Base-by-base conservation (phyloP, 35 echinoderm and acorn worm species). In the Lytechinus variegatus region DNA sequence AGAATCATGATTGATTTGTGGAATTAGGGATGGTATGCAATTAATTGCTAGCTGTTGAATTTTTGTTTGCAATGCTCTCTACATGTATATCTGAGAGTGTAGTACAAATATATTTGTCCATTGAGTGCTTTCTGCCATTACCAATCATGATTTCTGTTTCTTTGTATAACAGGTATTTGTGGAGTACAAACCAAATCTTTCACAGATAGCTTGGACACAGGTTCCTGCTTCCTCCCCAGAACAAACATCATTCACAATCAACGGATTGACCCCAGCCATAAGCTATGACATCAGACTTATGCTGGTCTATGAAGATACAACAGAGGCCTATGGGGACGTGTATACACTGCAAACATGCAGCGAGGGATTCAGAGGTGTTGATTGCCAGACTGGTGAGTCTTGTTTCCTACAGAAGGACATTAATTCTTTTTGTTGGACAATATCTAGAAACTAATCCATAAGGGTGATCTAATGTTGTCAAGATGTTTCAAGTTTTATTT, bases 331-430 rank as follows among this genome's bases (percentile, higher is more conserved):
- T 54, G 88, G 88, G 7, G 88, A 90, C 2, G 27, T 6, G 6
- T 90, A 52, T 54, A 9, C 28, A 14, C 88, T 90, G 14, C 12
- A 44, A 4, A 90, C 88, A 6, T 90, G 88, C 27, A 12, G 11
- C 8, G 88, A 90, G 10, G 88, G 88, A 54, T 90, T 90, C 88
- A 44, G 52, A 52, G 88, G 88, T 14, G 88, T 52, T 10, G 5
- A 44, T 33, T 90, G 88, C 52, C 88, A 90, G 88, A 90, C 88
- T 51, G 88, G 88, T 90, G 11, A 90, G 33, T 44, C 33, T 44
- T 44, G 33, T 44, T 44, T 44, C 33, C 1, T 44, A 44, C 33
- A 44, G 33, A 44, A 44, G 33, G 33, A 44, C 33, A 44, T 44
- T 44, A 44, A 44, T 44, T 44, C 0, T 44, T 2, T 44, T 44